phyloP scores from a whole-genome alignment of 2,113 vertebrate genomes.

The Chitala chitala region DNA sequence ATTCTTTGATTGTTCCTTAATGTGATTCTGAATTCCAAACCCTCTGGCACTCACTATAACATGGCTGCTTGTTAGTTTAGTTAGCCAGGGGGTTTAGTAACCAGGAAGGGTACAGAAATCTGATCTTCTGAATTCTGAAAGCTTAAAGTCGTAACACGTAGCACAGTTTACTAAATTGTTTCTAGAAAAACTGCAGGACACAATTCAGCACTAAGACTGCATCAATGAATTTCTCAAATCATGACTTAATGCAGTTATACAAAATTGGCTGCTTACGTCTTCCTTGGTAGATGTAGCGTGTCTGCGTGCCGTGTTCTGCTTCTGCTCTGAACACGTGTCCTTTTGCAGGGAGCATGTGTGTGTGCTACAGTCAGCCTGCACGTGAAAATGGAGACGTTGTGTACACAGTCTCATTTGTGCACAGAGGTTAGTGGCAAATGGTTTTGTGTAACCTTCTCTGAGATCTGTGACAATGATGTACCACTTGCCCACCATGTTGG shows the following conservation, averaged over 20 bases:
- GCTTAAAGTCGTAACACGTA: too few relatives aligned
- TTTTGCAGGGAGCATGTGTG: slow-evolving; percentile 77
- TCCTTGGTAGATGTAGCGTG: background rate
- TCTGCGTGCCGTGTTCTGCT: background rate
- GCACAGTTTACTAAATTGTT: too few relatives aligned
- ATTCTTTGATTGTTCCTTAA: too few relatives aligned
- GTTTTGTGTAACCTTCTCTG: background rate
- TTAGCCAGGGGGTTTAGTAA: too few relatives aligned
- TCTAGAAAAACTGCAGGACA: too few relatives aligned
- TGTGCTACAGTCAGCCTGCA: slow-evolving; percentile 71
- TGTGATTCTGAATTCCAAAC: background rate
- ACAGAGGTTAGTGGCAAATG: slow-evolving; percentile 68
- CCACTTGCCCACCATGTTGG: background rate
- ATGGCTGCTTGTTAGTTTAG: too few relatives aligned
- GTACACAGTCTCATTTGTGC: slow-evolving; percentile 77
- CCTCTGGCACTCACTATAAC: too few relatives aligned
- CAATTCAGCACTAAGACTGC: too few relatives aligned
- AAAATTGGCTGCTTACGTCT: background rate
- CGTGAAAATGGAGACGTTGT: slow-evolving; percentile 56
- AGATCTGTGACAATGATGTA: background rate
- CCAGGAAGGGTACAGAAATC: too few relatives aligned
- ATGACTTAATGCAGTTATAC: background rate
- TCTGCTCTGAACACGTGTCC: slow-evolving; percentile 22
- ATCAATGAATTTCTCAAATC: background rate
- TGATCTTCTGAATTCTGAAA: too few relatives aligned